A percentile compares a stretch with the other conserved stretches of the same genome.
These are phyloP conservation scores for Pollenia amentaria DNA, from an alignment of 2,888 invertebrate species.

Conservation along the genomic window DNA sequence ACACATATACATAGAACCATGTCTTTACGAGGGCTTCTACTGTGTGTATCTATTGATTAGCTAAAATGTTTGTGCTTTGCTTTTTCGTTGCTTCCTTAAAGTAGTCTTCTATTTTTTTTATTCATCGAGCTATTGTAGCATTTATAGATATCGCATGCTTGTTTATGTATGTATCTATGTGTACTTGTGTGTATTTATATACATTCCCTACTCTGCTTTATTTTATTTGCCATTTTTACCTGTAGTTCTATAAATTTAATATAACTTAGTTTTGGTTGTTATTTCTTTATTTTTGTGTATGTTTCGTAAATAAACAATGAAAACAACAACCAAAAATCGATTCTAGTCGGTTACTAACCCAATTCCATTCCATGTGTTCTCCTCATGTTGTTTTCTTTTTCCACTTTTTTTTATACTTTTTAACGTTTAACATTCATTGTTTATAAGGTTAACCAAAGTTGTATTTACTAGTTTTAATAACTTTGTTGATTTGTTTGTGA, in stretches of 20 bases:
- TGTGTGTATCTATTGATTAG: conserved; percentile 64
- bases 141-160: conserved; percentile 1
- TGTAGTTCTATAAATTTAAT: conserved; percentile 47
- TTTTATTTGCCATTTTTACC: conserved; percentile 52
- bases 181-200: no score
- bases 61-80: conserved; percentile 39
- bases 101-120: conserved; percentile 7
- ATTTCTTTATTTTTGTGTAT: conserved; percentile 1
- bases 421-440: conserved; percentile 49
- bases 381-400: conserved; percentile 23
- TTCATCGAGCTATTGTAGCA: background rate
- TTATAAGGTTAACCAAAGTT: conserved; percentile 59
- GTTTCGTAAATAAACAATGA: conserved; percentile 22
- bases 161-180: background rate
- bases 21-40: conserved; percentile 10
- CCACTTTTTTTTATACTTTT: background rate
- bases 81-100: conserved; percentile 24
- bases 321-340: conserved; percentile 57
- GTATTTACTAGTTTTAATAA: conserved; percentile 49
- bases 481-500: conserved; percentile 55
- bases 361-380: conserved; percentile 37
- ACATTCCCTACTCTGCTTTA: conserved; percentile 15
- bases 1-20: background rate
- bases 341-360: conserved; percentile 53
- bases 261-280: conserved; percentile 14